phyloP scores from a whole-genome alignment of 2,888 invertebrate species.

The Trilocha varians region DNA sequence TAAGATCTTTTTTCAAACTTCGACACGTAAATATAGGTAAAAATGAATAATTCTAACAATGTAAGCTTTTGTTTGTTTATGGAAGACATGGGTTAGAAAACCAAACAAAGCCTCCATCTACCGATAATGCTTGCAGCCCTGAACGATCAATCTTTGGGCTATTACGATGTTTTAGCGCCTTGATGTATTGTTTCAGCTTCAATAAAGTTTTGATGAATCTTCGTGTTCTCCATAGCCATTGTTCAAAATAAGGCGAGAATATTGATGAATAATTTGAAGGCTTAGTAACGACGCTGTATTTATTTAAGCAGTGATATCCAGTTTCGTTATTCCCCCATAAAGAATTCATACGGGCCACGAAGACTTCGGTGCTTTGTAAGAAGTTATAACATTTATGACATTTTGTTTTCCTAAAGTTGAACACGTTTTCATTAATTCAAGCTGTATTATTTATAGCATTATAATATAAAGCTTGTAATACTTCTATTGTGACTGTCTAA shows the following conservation, averaged over 20 bases:
- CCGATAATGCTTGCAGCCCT: conserved; percentile 51
- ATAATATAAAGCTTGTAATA: no score
- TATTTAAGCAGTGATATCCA: conserved; percentile 40
- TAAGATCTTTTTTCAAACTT: no score
- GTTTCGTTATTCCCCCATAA: conserved; percentile 17
- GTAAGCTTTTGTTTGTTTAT: conserved; percentile 34
- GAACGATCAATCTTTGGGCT: conserved; percentile 67
- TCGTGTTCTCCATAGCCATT: conserved; percentile 58
- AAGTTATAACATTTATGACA: not conserved
- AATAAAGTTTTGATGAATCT: conserved; percentile 73
- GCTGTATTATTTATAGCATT: no score
- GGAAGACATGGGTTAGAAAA: conserved; percentile 18
- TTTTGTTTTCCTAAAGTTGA: not conserved
- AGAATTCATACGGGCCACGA: not conserved
- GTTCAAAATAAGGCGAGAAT: conserved; percentile 57
- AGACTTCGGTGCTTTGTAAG: not conserved
- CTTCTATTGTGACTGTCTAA: no score
- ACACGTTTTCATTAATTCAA: no score
- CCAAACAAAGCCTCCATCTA: conserved; percentile 42
- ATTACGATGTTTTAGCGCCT: conserved; percentile 70
- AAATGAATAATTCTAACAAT: no score
- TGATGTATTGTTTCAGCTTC: conserved; percentile 71
- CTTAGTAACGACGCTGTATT: conserved; percentile 46
- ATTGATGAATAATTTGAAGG: conserved; percentile 66
- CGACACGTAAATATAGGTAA: no score